Conservation (phyloP, 2,113 vertebrate species). For the Alosa alosa region DNA sequence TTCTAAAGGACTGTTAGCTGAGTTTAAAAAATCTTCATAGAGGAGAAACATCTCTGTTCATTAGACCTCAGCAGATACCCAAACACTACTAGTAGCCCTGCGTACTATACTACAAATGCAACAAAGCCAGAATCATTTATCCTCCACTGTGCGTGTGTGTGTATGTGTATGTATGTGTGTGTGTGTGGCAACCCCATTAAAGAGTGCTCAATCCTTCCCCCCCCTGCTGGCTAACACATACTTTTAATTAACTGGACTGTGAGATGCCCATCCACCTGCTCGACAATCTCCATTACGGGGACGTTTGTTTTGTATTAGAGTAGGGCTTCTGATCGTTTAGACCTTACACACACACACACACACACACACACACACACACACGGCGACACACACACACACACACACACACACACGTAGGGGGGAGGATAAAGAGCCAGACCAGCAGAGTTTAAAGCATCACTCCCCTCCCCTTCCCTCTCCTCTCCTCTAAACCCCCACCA, state of each 20-base stretch:
- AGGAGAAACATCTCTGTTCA: not conserved
- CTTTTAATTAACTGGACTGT: slow-evolving; percentile 66
- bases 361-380: slow-evolving; percentile 15
- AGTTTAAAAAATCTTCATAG: not conserved
- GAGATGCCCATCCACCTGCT: slow-evolving; percentile 54
- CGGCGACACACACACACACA: slow-evolving; percentile 10
- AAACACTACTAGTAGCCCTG: not conserved
- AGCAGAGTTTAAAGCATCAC: slow-evolving; percentile 76
- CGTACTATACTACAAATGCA: not conserved
- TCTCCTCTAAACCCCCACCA: slow-evolving; percentile 36
- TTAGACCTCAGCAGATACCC: not conserved
- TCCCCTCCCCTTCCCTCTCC: slow-evolving; percentile 51
- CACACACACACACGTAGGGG: not conserved
- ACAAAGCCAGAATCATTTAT: not conserved
- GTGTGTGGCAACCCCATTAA: slow-evolving; percentile 52
- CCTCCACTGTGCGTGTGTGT: not conserved
- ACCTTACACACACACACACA: slow-evolving; percentile 33
- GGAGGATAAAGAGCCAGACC: slow-evolving; percentile 69
- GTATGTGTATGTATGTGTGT: slow-evolving; percentile 3
- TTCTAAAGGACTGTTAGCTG: not conserved
- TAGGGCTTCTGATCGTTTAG: slow-evolving; percentile 71
- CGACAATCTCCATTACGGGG: slow-evolving; percentile 64
- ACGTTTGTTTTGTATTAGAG: slow-evolving; percentile 75
- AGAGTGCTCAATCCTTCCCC: slow-evolving; percentile 46
- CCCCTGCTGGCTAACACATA: slow-evolving; percentile 46